phyloP scores from a whole-genome alignment of 1,140 invertebrate genomes.

The Caligus rogercresseyi region DNA sequence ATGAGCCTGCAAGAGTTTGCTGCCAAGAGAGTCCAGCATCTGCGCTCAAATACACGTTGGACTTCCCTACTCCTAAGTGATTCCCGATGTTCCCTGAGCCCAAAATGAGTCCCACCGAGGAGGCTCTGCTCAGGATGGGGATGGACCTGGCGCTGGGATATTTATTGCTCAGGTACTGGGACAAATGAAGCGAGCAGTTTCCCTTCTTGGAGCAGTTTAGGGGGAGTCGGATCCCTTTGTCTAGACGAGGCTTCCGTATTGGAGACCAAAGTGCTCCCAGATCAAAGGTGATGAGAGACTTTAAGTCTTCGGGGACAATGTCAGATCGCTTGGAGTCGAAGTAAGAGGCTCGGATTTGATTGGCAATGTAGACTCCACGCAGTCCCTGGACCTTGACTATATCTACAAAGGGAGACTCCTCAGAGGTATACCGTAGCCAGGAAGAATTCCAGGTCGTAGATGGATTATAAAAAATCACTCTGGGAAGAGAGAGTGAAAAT shows the following conservation, averaged over 20 bases:
- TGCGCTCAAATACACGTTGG: conserved; percentile 57
- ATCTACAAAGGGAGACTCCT: conserved; percentile 66
- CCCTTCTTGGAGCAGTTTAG: conserved; percentile 38
- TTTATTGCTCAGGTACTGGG: conserved; percentile 60
- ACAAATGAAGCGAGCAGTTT: conserved; percentile 61
- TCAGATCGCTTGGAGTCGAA: conserved; percentile 25
- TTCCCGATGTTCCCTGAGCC: conserved; percentile 59
- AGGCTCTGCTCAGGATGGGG: conserved; percentile 66
- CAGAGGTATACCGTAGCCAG: conserved; percentile 56
- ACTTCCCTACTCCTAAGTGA: conserved; percentile 50
- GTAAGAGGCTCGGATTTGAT: conserved; percentile 42
- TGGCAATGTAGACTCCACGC: conserved; percentile 71
- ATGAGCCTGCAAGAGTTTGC: conserved; percentile 37
- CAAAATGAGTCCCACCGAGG: conserved; percentile 68
- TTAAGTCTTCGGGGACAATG: conserved; percentile 50
- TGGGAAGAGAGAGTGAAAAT: conserved; percentile 59
- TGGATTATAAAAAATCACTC: conserved; percentile 64
- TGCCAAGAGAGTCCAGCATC: conserved; percentile 71
- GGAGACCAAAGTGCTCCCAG: conserved; percentile 61
- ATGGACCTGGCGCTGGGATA: conserved; percentile 55
- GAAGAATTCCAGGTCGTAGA: conserved; percentile 55
- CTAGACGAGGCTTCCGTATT: conserved; percentile 45
- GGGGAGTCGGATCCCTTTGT: conserved; percentile 43
- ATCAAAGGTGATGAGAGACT: conserved; percentile 68
- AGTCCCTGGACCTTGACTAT: conserved; percentile 69